Evolutionary conservation across 2,113 vertebrate species (phyloP).

Genomic region (Festucalex cinctus): DNA sequence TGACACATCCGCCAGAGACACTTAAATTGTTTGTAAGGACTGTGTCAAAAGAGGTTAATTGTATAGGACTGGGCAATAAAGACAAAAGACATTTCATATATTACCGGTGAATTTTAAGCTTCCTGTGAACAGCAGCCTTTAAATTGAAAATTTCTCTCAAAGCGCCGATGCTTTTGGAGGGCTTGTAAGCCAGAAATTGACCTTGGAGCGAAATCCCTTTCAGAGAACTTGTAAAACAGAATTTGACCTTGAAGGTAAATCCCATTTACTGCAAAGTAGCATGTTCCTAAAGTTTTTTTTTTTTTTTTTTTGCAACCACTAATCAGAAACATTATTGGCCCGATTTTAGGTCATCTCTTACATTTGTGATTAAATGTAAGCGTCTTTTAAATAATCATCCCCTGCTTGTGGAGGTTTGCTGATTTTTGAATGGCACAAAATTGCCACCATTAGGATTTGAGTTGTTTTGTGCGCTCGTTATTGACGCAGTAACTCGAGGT

Average conservation of each 20-base stretch:
- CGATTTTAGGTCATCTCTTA: constrained; percentile 2
- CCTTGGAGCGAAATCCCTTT: constrained; percentile 38
- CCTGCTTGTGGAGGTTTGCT: background rate
- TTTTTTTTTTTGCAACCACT: constrained; percentile 3
- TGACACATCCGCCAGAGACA: constrained; percentile 7
- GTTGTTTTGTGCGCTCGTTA: background rate
- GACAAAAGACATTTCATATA: constrained; percentile 25
- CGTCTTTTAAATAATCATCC: background rate
- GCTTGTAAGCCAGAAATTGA: constrained; percentile 36
- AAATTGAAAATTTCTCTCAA: constrained; percentile 32
- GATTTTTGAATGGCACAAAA: background rate
- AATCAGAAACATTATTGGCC: constrained; percentile 1
- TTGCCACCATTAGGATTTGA: background rate
- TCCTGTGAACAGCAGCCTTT: constrained; percentile 15
- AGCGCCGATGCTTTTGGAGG: constrained; percentile 32
- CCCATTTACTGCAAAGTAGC: constrained; percentile 30
- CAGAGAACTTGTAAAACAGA: too few species aligned
- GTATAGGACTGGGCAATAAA: constrained; percentile 10
- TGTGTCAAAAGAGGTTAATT: constrained; percentile 44
- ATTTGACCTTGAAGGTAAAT: background rate
- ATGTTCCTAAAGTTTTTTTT: background rate
- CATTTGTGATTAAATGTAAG: background rate
- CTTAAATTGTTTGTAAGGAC: constrained; percentile 18
- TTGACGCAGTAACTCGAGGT: background rate
- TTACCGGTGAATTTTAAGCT: constrained; percentile 19